phyloP scores from a whole-genome alignment of 1,140 invertebrate species.

The Arctopsyche grandis region DNA sequence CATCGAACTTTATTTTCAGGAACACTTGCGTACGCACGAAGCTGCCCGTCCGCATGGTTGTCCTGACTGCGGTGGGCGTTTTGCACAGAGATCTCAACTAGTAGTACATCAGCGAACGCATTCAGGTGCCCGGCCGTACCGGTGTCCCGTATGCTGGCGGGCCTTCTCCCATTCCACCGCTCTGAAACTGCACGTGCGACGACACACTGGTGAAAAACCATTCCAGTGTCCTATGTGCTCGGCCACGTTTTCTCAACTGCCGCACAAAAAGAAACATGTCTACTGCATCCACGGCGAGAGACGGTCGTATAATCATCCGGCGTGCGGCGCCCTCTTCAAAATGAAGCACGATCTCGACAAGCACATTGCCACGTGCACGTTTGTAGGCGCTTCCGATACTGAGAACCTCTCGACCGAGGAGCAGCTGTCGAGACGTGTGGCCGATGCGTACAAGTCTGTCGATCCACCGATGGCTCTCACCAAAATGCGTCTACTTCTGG shows the following conservation, averaged over 20 bases:
- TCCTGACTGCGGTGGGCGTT: constrained; percentile 91
- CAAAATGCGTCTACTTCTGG: constrained; percentile 79
- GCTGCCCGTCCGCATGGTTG: constrained; percentile 91
- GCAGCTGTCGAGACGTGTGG: constrained; percentile 57
- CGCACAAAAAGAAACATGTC: constrained; percentile 86
- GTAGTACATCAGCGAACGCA: constrained; percentile 94
- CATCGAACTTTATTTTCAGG: constrained; percentile 67
- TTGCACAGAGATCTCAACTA: constrained; percentile 93
- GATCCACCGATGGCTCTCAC: constrained; percentile 73
- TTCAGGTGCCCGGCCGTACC: constrained; percentile 83
- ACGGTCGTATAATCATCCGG: constrained; percentile 76
- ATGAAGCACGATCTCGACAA: constrained; percentile 77
- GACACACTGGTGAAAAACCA: constrained; percentile 80
- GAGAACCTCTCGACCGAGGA: constrained; percentile 56
- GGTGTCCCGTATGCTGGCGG: constrained; percentile 81
- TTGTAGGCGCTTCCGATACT: constrained; percentile 45
- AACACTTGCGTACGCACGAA: constrained; percentile 86
- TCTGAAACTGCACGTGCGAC: constrained; percentile 79
- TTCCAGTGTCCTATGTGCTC: constrained; percentile 79
- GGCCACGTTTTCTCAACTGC: constrained; percentile 79
- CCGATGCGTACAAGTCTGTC: constrained; percentile 59
- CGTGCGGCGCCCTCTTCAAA: constrained; percentile 78
- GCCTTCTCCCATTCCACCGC: constrained; percentile 87
- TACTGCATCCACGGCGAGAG: constrained; percentile 79
- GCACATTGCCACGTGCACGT: constrained; percentile 68